Base-by-base conservation (phyloP, 2,797 vertebrate genomes). In the Chelidonichthys spinosus region DNA sequence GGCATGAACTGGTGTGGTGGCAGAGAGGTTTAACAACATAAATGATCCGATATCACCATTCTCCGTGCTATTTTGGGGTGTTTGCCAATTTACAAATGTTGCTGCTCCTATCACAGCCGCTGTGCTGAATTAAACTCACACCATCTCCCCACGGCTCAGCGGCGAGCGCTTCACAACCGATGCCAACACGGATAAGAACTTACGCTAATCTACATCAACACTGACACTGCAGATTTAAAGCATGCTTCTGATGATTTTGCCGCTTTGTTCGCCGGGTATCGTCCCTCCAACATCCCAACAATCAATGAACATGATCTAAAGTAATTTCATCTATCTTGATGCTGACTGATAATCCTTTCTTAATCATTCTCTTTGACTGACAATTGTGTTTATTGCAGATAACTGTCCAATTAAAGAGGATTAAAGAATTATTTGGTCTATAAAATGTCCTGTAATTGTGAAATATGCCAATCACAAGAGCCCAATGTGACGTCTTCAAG, bases 1-100 rank as follows among this genome's bases (percentile, higher is more conserved):
- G 8, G 32, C 43, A 43, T 13, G 10, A 64, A 44, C 55, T 25
- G 33, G 11, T n/a, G 5, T 11, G 32, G 25, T 25, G n/a, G 47
- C 49, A 7, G 32, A 13, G 18, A 73, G 49, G 33, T 69, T 74
- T 39, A 36, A 46, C 66, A 70, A 61, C 75, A 77, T 13, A 25
- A 58, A 58, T 8, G 1, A 47, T 53, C 50, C 8, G 60, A 43
- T 33, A 39, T 7, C 36, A 59, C 46, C 11, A 15, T 40, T 37
- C 7, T 8, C 72, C 7, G 2, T 49, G 65, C 74, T 71, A 77
- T 72, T 80, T 80, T 60, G 71, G 55, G 68, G 50, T 14, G 35
- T 4, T 7, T 33, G 81, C 76, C 76, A 69, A 33, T 69, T 74
- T 74, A 69, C 70, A 81, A 81, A 85, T 49, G 67, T 61, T 39